These are phyloP conservation scores for Gymnorhina tibicen DNA, from an alignment of 2,113 vertebrate species.

Conservation along the genomic window DNA sequence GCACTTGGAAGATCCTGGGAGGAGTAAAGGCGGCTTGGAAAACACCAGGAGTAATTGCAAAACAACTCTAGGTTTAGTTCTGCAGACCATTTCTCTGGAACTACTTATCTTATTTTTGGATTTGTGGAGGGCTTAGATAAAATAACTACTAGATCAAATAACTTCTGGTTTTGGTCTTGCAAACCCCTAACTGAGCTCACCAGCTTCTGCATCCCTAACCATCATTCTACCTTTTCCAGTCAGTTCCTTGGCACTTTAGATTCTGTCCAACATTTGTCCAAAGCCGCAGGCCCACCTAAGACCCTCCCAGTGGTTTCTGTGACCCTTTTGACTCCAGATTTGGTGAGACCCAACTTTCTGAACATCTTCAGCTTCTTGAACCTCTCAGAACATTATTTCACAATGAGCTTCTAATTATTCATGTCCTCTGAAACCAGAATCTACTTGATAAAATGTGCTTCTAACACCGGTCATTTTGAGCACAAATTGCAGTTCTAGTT, in stretches of 20 bases:
- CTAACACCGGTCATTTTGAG: neutral
- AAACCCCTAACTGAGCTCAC: neutral
- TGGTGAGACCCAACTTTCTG: neutral
- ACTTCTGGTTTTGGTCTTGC: neutral
- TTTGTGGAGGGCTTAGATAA: neutral
- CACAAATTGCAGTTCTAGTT: neutral
- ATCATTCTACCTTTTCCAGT: neutral
- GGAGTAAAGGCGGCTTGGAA: rapidly evolving
- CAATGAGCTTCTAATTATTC: neutral
- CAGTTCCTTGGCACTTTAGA: neutral
- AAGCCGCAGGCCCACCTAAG: neutral
- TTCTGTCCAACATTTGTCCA: neutral
- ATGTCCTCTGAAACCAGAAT: neutral
- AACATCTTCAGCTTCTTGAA: neutral
- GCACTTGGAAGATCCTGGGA: neutral
- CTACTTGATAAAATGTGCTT: neutral
- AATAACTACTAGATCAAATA: neutral
- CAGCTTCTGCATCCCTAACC: neutral
- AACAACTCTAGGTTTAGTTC: neutral
- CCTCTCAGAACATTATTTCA: neutral
- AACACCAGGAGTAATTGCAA: neutral
- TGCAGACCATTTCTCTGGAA: neutral
- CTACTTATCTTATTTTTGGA: neutral
- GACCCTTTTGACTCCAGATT: neutral
- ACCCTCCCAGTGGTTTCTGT: neutral